Evolutionary conservation across 2,888 invertebrate genomes (phyloP), one percentile per base, ranked within the genome.

Genomic region (Diaprepes abbreviatus): DNA sequence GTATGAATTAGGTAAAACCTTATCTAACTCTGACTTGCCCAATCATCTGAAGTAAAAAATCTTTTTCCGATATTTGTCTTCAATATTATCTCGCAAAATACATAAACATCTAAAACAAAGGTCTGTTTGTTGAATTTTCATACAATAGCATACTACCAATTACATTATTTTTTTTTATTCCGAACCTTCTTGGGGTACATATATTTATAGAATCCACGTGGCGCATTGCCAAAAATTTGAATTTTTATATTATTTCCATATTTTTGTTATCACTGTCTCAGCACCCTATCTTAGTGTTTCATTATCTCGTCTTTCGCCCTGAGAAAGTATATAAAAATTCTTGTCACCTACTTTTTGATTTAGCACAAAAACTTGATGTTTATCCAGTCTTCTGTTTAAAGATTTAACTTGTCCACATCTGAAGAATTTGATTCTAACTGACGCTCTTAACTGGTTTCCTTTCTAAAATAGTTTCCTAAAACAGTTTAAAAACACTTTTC

Each of bases 151-250:
- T n/a, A n/a, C n/a, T n/a, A n/a, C n/a, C n/a, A n/a, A n/a, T n/a
- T n/a, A n/a, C n/a, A n/a, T n/a, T 85, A 82, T 17, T 87, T 88
- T 28, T 65, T 73, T 7, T 83, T 80, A 36, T 84, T 80, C 48
- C 87, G 85, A 58, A 89, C 83, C 14, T 76, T 71, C 68, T 86
- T 85, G 0, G 95, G 95, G 84, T 95, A 96, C 82, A 91, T 92
- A 80, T 94, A 96, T 80, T 95, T 94, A 80, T 94, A 93, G 82
- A 94, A 93, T 1, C 96, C 96, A 80, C 92, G 90, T 0, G 97
- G 97, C 0, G 95, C 94, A 85, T 96, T 96, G 0, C 97, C 95
- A 70, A 93, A 87, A 79, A 96, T 92, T 73, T 88, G 86, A 0
- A 91, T 91, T 75, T 90, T 86, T 1, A 96, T 76, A n/a, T 88